Evolutionary conservation across 2,113 vertebrate genomes (phyloP), one percentile per base, ranked within the genome.

Genomic region (Zosterops japonicus): DNA sequence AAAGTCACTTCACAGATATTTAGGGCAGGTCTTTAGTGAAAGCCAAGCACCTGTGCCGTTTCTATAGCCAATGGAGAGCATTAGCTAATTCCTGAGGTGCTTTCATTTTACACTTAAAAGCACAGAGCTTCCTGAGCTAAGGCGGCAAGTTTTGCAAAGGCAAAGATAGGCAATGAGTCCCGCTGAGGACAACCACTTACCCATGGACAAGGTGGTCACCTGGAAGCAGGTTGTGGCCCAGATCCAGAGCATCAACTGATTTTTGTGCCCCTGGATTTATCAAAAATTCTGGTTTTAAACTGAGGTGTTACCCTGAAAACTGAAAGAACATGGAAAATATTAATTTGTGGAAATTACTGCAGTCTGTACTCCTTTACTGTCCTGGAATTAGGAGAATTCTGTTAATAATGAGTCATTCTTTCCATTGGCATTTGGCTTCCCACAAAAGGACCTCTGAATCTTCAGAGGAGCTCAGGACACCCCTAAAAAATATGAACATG

Each of bases 221-320:
- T 78, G 31, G 72, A 33, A 56, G 47, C 15, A 70, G 42, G 5
- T 6, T 65, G 19, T 4, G 4, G 19, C 12, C 47, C 29, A 69
- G 39, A 83, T 39, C 33, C 33, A 49, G 19, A 70, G 2, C 23
- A 28, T 14, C 14, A 3, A 29, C 24, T 53, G 11, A 44, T 56
- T 77, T 76, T 76, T 65, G 22, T 44, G 41, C 6, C n/a, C 61
- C 42, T 31, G 11, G 10, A 57, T 89, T 65, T 42, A 75, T 50
- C 3, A 2, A 42, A 57, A 3, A 42, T 44, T 4, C 6, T 2
- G 0, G 0, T 21, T 53, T 50, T 76, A 22, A 65, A 50, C 11
- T 23, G 7, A 16, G 55, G 31, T 64, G 6, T 56, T 77, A 47
- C 14, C 8, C 5, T 67, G 18, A 12, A 8, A 75, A 55, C 6